Evolutionary conservation across 2,888 invertebrate species (phyloP), one percentile per base, ranked within the genome.

Genomic region (Cerastoderma edule): DNA sequence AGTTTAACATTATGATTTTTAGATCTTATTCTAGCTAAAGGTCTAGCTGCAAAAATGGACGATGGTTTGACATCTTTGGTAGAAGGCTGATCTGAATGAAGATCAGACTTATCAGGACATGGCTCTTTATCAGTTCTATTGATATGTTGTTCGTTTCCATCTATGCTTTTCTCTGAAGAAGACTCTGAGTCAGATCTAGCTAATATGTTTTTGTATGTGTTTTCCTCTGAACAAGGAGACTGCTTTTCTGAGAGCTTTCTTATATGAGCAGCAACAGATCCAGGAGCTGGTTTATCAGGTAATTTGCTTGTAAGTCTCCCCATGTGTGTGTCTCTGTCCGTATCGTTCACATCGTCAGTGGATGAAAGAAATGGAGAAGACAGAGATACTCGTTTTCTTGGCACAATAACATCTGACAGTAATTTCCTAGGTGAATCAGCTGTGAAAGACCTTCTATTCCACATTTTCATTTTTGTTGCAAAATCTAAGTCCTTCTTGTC

Each of bases 241-340:
- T 67, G 35, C 39, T 50, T 46, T 27, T 65, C 67, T 24, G 81
- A 75, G 30, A 81, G 33, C 68, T 75, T 81, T 19, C 78, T 67
- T 8, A 81, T 65, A 60, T 81, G 78, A 33, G 70, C 78, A 33
- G 81, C 81, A n/a, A 81, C 81, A 32, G 81, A 81, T 16, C 81
- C 81, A 50, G 73, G 68, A 24, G 75, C 65, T 24, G 81, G 70
- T 48, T 60, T 53, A 16, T 68, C 64, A 13, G 81, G 81, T 28
- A 81, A 64, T 27, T 67, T 65, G 16, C 67, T 70, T 16, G 72
- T 70, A 8, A 81, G 68, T 35, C 70, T 78, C n/a, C 60, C 72
- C 57, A 81, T 35, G 50, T 80, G 72, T 33, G 48, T 75, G 30
- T 73, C 67, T 13, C 78, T 78, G 2, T 63, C 73, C 30, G 69